Percentiles rank a stretch among this genome's conserved stretches.
phyloP scores from a whole-genome alignment of 2,888 invertebrate genomes.

The Conistra vaccinii region DNA sequence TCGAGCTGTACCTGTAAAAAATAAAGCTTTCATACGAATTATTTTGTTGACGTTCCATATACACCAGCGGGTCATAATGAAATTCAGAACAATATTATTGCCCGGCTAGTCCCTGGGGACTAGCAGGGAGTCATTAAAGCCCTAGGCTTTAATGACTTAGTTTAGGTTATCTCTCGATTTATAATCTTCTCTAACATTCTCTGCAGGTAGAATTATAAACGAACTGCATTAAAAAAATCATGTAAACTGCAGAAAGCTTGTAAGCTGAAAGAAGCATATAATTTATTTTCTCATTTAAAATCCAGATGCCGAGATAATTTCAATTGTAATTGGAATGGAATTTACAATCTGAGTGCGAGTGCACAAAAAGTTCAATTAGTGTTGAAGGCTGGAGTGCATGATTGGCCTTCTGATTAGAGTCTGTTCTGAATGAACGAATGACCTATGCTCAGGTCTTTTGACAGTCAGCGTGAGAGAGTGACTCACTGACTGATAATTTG shows the following conservation, averaged over 20 bases:
- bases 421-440: slow-evolving; percentile 17
- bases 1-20: no score
- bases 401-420: slow-evolving; percentile 32
- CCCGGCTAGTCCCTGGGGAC: no score
- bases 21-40: no score
- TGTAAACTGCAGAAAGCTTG: slow-evolving; percentile 16
- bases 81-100: no score
- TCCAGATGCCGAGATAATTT: slow-evolving; percentile 25
- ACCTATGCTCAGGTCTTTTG: slow-evolving; percentile 17
- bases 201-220: not conserved
- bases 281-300: slow-evolving; percentile 44
- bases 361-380: slow-evolving; percentile 49
- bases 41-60: no score
- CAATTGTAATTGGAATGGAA: slow-evolving; percentile 52
- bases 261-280: slow-evolving; percentile 10
- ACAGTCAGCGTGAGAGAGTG: not conserved
- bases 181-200: not conserved
- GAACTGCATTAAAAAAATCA: not conserved
- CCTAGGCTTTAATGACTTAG: no score
- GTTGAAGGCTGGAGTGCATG: slow-evolving; percentile 21
- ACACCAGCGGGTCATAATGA: no score
- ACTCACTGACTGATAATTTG: not conserved
- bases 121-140: no score
- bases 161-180: not conserved
- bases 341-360: slow-evolving; percentile 37